Percentiles rank a stretch among this genome's conserved stretches.
Conservation (phyloP, 2,888 invertebrate genomes). For the Cephus pulcher region DNA sequence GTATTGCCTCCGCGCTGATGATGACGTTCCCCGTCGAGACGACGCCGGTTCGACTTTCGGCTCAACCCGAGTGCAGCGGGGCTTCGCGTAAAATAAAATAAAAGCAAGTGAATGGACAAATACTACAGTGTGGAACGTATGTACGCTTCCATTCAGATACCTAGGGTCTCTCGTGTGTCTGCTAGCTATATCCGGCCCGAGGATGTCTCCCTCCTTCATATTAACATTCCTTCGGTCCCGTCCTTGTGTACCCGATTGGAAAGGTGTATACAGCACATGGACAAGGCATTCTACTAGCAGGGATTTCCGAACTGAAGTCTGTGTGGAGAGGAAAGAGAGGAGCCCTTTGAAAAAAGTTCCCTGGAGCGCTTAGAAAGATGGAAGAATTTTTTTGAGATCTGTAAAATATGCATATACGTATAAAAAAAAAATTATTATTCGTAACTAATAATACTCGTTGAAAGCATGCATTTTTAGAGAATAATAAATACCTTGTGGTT, state of each 20-base stretch:
- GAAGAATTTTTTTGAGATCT: neutral
- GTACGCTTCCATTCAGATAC: slow-evolving; percentile 28
- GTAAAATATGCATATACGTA: neutral
- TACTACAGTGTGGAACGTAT: slow-evolving; percentile 28
- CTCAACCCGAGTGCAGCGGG: neutral
- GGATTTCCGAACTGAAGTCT: neutral
- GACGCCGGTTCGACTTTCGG: neutral
- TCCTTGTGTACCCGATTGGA: slow-evolving; percentile 31
- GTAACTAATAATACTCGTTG: neutral
- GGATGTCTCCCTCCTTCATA: slow-evolving; percentile 17
- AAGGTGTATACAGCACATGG: slow-evolving; percentile 1
- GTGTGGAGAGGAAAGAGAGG: neutral
- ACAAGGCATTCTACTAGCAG: neutral
- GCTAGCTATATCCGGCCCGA: neutral
- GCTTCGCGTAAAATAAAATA: slow-evolving; percentile 25
- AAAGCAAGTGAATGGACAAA: slow-evolving; percentile 42
- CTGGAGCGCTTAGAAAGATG: neutral
- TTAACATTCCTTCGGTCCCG: slow-evolving; percentile 34
- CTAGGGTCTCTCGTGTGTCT: neutral
- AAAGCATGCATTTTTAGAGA: neutral
- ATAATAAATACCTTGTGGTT: neutral
- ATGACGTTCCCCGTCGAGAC: neutral
- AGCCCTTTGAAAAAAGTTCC: neutral
- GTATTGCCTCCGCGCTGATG: neutral
- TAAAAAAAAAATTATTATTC: neutral